Percentiles rank a stretch among this genome's conserved stretches.
Evolutionary conservation across 2,888 invertebrate genomes (phyloP).

Genomic region (Dicranocentrus wangi): DNA sequence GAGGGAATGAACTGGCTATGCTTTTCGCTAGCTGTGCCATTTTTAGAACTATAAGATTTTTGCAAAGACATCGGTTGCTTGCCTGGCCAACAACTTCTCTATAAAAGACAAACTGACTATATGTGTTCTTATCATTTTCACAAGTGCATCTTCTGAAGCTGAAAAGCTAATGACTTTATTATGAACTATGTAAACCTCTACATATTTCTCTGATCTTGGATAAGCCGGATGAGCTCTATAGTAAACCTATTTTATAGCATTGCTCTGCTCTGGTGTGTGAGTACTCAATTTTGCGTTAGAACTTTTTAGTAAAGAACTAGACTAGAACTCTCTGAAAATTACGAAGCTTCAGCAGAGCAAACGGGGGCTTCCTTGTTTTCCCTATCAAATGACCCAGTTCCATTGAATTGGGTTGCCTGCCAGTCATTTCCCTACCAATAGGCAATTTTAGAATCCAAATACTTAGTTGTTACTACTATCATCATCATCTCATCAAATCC

Average conservation of each 20-base stretch:
- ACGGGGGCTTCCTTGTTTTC: constrained; percentile 43
- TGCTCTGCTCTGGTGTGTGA: not conserved
- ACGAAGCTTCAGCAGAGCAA: not conserved
- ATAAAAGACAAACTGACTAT: constrained; percentile 7
- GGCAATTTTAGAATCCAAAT: too few species aligned
- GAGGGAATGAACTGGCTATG: too few species aligned
- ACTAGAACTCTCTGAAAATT: constrained; percentile 17
- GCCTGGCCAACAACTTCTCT: constrained; percentile 30
- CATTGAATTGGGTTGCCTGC: constrained; percentile 51
- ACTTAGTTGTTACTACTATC: too few species aligned
- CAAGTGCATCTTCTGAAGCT: constrained; percentile 7
- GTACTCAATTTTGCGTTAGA: constrained; percentile 13
- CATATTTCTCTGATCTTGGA: not conserved
- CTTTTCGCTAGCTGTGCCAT: constrained; percentile 63
- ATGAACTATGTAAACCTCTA: constrained; percentile 9
- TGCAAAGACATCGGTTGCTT: constrained; percentile 37
- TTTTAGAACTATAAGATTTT: constrained; percentile 56
- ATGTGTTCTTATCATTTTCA: not conserved
- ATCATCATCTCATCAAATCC: too few species aligned
- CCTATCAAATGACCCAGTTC: constrained; percentile 45
- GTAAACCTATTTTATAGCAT: not conserved
- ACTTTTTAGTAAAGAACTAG: constrained; percentile 13
- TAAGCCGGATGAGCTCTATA: constrained; percentile 35
- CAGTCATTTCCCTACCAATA: constrained; percentile 55
- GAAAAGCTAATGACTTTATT: constrained; percentile 43